These are phyloP conservation scores for Agelas oroides DNA, from an alignment of 37 sponge, comb jelly and placozoan species.

Conservation along the genomic window DNA sequence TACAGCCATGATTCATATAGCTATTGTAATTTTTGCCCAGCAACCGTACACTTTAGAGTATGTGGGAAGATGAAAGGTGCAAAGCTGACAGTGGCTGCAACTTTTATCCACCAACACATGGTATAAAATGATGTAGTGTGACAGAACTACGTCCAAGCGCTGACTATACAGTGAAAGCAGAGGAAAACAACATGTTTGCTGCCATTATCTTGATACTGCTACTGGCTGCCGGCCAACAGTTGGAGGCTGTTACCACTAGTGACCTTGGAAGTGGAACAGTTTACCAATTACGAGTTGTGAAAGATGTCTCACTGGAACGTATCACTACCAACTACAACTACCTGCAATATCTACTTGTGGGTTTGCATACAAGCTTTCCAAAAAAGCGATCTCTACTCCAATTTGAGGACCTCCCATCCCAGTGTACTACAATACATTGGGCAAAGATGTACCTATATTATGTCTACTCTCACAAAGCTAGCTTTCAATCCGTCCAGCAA, in stretches of 20 bases:
- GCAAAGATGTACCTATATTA: conserved; percentile 46
- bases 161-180: too few species aligned
- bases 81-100: too few species aligned
- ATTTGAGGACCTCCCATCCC: conserved; percentile 32
- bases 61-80: too few species aligned
- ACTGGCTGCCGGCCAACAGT: too few species aligned
- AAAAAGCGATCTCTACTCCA: conserved; percentile 43
- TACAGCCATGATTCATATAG: too few species aligned
- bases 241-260: not conserved
- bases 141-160: too few species aligned
- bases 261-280: not conserved
- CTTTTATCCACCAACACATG: too few species aligned
- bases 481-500: conserved; percentile 6
- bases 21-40: too few species aligned
- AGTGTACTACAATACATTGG: conserved; percentile 2
- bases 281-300: not conserved
- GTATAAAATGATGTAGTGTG: too few species aligned
- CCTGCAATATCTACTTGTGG: conserved; percentile 33
- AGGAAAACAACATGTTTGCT: too few species aligned
- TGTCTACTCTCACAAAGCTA: conserved; percentile 31
- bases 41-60: too few species aligned
- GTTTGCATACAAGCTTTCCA: not conserved
- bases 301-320: conserved; percentile 20
- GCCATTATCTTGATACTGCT: too few species aligned
- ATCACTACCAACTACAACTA: not conserved